Evolutionary conservation across 2,113 vertebrate genomes (phyloP).

Genomic region (Promerops cafer): DNA sequence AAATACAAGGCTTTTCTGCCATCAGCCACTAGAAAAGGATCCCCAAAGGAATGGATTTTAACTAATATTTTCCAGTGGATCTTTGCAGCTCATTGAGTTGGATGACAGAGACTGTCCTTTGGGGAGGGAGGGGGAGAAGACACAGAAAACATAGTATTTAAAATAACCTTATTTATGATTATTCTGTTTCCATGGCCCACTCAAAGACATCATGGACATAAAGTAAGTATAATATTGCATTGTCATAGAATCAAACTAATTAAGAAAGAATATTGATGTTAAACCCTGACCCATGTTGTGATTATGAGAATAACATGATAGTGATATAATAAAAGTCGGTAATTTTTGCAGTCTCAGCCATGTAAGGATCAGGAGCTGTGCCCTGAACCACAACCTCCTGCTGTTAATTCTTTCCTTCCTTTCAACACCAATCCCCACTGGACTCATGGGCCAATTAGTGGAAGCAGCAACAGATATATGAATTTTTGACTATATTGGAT

Average conservation of each 20-base stretch:
- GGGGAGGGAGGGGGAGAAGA: too few relatives aligned
- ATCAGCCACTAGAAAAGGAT: background rate
- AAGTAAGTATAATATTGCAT: background rate
- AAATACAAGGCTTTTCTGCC: background rate
- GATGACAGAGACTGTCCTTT: background rate
- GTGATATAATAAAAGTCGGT: background rate
- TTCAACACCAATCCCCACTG: background rate
- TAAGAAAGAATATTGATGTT: background rate
- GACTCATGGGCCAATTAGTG: background rate
- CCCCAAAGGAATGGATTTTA: background rate
- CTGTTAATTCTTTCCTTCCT: background rate
- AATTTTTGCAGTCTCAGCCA: background rate
- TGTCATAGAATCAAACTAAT: background rate
- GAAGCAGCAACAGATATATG: background rate
- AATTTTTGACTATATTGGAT: background rate
- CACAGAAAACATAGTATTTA: background rate
- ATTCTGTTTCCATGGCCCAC: background rate
- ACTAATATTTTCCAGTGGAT: background rate
- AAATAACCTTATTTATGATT: background rate
- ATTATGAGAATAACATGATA: background rate
- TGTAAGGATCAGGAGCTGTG: background rate
- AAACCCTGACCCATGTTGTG: background rate
- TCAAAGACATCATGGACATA: background rate
- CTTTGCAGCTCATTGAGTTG: background rate
- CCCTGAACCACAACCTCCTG: background rate